A percentile compares a stretch with the other conserved stretches of the same genome.
phyloP scores from a whole-genome alignment of 2,888 invertebrate genomes.

The Tyria jacobaeae region DNA sequence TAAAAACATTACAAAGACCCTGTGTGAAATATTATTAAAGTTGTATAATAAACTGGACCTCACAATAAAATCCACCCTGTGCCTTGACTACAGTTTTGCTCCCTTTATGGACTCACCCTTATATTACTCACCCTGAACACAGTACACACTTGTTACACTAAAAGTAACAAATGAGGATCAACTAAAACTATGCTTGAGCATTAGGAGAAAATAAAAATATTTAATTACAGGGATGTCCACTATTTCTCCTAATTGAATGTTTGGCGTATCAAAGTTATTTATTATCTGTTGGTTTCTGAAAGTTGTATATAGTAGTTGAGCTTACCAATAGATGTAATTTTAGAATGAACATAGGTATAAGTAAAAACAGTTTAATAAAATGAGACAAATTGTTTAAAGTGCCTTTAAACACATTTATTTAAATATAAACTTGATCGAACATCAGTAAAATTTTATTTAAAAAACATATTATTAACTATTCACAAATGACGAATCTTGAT shows the following conservation, averaged over 20 bases:
- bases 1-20: background rate
- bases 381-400: too few species aligned
- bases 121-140: too few species aligned
- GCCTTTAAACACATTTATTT: too few species aligned
- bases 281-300: too few species aligned
- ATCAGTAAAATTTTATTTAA: too few species aligned
- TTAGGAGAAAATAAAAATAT: background rate
- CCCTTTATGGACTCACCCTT: slow-evolving; percentile 12
- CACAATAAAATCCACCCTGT: slow-evolving; percentile 9
- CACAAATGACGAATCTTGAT: too few species aligned
- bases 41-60: slow-evolving; percentile 1
- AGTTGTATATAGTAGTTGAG: too few species aligned
- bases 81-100: background rate
- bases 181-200: slow-evolving; percentile 9
- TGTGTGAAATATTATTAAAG: background rate
- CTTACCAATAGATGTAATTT: too few species aligned
- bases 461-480: too few species aligned
- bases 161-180: slow-evolving; percentile 23
- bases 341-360: too few species aligned
- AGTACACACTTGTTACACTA: slow-evolving; percentile 42
- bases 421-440: too few species aligned
- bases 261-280: background rate
- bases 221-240: background rate
- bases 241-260: background rate
- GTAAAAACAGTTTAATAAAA: too few species aligned